Evolutionary conservation across 2,888 invertebrate species (phyloP).

Genomic region (Aelia acuminata): DNA sequence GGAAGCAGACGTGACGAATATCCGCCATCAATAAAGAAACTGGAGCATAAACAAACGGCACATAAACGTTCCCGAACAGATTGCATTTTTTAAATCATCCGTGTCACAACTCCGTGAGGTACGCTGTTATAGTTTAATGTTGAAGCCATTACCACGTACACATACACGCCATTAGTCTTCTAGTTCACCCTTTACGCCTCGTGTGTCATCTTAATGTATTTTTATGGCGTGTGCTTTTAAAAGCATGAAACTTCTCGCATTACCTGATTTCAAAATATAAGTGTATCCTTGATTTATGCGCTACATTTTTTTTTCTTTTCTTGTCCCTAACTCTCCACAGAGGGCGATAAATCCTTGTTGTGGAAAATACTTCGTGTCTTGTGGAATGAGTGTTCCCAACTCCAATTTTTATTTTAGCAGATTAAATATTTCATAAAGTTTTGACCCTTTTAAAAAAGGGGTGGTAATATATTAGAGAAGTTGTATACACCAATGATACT

Average conservation of each 20-base stretch:
- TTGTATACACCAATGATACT: no score
- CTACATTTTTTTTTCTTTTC: background rate
- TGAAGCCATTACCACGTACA: constrained; percentile 8
- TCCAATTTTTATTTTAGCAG: background rate
- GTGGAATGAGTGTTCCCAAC: background rate
- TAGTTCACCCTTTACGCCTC: background rate
- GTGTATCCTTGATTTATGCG: background rate
- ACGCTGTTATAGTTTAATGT: constrained; percentile 26
- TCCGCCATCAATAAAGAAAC: background rate
- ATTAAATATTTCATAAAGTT: background rate
- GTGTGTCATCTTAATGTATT: constrained; percentile 37
- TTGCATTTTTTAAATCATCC: constrained; percentile 21
- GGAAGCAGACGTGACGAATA: background rate
- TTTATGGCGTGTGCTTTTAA: constrained; percentile 22
- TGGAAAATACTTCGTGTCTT: background rate
- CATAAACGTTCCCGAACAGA: background rate
- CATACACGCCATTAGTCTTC: background rate
- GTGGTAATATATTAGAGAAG: background rate
- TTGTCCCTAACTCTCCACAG: no score
- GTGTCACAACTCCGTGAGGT: background rate
- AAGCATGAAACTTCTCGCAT: constrained; percentile 15
- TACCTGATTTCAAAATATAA: constrained; percentile 38
- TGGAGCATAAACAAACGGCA: background rate
- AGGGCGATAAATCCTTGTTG: background rate
- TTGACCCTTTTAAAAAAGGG: background rate